Evolutionary conservation across 1,140 invertebrate species (phyloP).

Genomic region (Sitobion miscanthi): DNA sequence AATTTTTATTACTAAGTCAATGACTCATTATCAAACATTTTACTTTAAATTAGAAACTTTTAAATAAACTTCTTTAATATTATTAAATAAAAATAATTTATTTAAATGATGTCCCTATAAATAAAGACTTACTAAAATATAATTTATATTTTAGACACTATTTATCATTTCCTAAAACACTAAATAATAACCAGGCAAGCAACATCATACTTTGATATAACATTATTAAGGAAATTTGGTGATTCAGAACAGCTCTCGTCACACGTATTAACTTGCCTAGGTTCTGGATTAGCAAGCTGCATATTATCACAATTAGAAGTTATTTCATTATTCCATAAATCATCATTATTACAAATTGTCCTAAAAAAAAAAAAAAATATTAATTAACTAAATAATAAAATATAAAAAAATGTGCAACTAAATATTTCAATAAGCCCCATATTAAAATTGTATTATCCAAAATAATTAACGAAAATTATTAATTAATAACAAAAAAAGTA

Average conservation of each 20-base stretch:
- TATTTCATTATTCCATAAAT: neutral
- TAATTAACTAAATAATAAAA: neutral
- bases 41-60: neutral
- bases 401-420: neutral
- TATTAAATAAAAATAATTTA: neutral
- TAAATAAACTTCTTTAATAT: neutral
- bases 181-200: neutral
- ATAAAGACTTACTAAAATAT: neutral
- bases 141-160: neutral
- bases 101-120: neutral
- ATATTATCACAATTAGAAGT: conserved; percentile 33
- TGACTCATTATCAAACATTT: neutral
- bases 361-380: conserved; percentile 3
- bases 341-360: neutral
- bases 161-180: neutral
- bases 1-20: neutral
- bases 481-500: neutral
- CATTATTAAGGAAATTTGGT: neutral
- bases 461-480: neutral
- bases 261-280: conserved; percentile 21
- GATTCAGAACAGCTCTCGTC: neutral
- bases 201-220: conserved; percentile 43
- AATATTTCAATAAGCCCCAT: neutral
- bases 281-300: conserved; percentile 49
- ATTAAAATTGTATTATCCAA: neutral